Evolutionary conservation across 1,140 invertebrate species (phyloP), one percentile per base, ranked within the genome.

Genomic region (Euglossa dilemma): DNA sequence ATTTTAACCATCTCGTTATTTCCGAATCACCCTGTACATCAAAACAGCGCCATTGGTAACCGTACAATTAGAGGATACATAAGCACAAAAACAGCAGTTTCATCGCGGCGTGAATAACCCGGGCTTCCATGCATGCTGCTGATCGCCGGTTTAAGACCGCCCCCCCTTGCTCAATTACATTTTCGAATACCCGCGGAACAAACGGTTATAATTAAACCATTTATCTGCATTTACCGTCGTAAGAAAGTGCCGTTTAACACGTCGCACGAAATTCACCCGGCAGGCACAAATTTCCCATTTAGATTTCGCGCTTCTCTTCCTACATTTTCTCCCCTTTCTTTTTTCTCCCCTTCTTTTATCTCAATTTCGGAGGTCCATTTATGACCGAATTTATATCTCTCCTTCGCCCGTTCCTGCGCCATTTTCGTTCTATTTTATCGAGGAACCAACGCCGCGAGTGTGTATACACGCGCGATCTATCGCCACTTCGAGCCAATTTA

Each of bases 151-250:
- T 78, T 28, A 78, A 67, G 18, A 56, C 52, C 43, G 16, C 25
- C 64, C 52, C 25, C 64, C 52, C 43, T 57, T 50, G 43, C 64
- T 45, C 52, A 69, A 70, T 57, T 69, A 57, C 43, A 57, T 78
- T 78, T 70, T 6, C 6, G 66, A 57, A 69, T 45, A 25, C 52
- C n/a, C 0, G 1, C 36, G 0, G 52, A 69, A 69, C 52, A 67
- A 78, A 56, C 64, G 47, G 52, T 28, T 69, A 28, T 47, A 74
- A 74, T 74, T 74, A 74, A 74, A 74, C 56, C 71, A 25, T 74
- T 74, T 74, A 74, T 74, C 71, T 47, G 54, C 43, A 45, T 74
- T 57, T 59, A 45, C 56, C 56, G 43, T 28, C 71, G 56, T 45
- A 74, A 59, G 56, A 74, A 74, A 45, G 36, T 45, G 54, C 14